These are phyloP conservation scores for Muscicapa comitata DNA, from an alignment of 2,797 vertebrate species.

Conservation along the genomic window DNA sequence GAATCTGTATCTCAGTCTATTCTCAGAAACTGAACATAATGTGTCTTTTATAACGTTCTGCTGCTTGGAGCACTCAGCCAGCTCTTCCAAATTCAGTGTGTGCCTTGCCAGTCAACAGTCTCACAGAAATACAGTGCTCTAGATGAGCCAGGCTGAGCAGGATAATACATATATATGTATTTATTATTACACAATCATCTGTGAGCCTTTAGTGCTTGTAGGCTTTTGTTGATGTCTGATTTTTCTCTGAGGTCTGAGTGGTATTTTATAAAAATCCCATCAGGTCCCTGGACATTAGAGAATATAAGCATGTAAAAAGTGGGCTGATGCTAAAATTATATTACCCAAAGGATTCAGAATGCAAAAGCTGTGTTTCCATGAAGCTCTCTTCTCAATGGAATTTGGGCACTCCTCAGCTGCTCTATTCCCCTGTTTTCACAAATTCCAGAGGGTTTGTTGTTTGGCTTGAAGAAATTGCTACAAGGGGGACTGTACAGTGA, in stretches of 20 bases:
- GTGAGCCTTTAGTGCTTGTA: accelerated
- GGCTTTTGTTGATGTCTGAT: neutral
- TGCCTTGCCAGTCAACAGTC: neutral
- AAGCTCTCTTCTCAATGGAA: neutral
- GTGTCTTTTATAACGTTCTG: neutral
- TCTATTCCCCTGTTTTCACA: neutral
- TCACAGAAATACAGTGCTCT: neutral
- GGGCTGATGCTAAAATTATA: neutral
- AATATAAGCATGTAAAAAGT: neutral
- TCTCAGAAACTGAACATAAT: neutral
- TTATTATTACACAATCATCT: neutral
- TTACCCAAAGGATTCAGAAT: neutral
- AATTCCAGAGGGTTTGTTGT: neutral
- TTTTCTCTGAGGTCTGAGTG: neutral
- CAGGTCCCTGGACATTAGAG: neutral
- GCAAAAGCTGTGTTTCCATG: neutral
- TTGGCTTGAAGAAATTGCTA: neutral
- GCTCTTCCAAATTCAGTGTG: neutral
- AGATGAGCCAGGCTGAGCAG: neutral
- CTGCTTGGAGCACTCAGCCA: neutral
- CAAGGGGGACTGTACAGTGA: neutral
- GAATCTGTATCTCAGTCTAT: accelerated
- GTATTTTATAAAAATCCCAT: neutral
- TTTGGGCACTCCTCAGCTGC: neutral
- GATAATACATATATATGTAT: neutral